Conservation (phyloP, 2,113 vertebrate species). For the Pseudorhombus dupliciocellatus region DNA sequence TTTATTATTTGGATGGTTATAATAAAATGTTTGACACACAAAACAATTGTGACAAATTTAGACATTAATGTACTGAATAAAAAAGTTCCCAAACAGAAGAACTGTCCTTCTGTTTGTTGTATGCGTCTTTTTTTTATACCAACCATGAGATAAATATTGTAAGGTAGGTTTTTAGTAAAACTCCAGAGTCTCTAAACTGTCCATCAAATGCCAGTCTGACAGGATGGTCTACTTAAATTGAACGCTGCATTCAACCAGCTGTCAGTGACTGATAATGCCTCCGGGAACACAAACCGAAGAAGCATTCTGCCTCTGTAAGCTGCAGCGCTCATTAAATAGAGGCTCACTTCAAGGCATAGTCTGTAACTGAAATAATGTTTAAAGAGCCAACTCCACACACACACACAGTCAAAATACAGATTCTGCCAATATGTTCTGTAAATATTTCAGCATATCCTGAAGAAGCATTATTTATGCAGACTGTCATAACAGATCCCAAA, state of each 20-base stretch:
- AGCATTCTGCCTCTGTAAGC: conserved; percentile 31
- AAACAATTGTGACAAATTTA: neutral
- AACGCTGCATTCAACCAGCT: conserved; percentile 47
- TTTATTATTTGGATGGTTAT: neutral
- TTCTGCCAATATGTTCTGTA: conserved; percentile 52
- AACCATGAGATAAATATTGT: conserved; percentile 19
- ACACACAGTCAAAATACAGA: conserved; percentile 19
- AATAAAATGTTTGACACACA: neutral
- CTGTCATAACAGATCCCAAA: conserved; percentile 64
- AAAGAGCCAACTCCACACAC: conserved; percentile 21
- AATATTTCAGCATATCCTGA: conserved; percentile 67
- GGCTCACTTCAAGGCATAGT: conserved; percentile 41
- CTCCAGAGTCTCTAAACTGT: conserved; percentile 25
- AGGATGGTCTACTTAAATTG: conserved; percentile 38
- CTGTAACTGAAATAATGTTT: conserved; percentile 36
- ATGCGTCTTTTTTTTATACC: conserved; percentile 13
- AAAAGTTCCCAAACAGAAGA: neutral
- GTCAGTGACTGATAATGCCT: conserved; percentile 53
- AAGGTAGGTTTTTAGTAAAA: conserved; percentile 31
- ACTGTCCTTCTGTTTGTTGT: conserved; percentile 2
- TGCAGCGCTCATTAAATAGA: conserved; percentile 42
- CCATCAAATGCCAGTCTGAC: conserved; percentile 38
- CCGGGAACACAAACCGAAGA: conserved; percentile 29
- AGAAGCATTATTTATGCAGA: conserved; percentile 65
- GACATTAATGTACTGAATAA: no score